Base-by-base conservation (phyloP, 2,888 invertebrate genomes). In the Acrocyrtus sp. region DNA sequence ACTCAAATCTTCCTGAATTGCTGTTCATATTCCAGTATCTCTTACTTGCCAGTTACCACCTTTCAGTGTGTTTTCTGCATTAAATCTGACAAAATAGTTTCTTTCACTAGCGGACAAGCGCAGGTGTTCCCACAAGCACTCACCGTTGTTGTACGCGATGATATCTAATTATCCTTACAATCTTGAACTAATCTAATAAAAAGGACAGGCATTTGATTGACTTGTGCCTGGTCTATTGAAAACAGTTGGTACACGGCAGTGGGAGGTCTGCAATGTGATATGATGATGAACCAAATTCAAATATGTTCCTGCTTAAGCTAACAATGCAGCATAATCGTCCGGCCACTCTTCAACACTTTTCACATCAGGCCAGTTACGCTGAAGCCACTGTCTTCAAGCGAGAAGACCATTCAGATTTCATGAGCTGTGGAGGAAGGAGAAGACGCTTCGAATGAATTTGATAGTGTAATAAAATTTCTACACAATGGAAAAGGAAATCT, bases 121-220 rank as follows among this genome's bases (percentile, higher is more conserved):
- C 56, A 66, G 56, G 39, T 66, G 65, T 66, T 56, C 47, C 34
- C n/a, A n/a, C n/a, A n/a, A n/a, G n/a, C n/a, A n/a, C 24, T 29
- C 10, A 10, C 1, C 10, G 24, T 21, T 58, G 58, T 51, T 34
- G 45, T 29, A n/a, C n/a, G 60, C 53, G 60, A 67, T 67, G 58
- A 67, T 67, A 24, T 29, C 67, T 67, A 67, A 67, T 67, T 67
- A 67, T 17, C n/a, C 5, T 2, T n/a, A 34, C 21, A 17, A 15
- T 6, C 22, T 29, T 17, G 34, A 34, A n/a, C 26, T 19, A 24
- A 21, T 43, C 27, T 58, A 8, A 29, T 10, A 21, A 58, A 41
- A 45, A 17, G 8, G 27, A 65, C 22, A 53, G 41, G 6, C 3
- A 3, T 54, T 47, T 66, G 57, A 66, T 66, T 57, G 66, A 66